phyloP scores from a whole-genome alignment of 1,140 invertebrate species.

The Daktulosphaira vitifoliae region DNA sequence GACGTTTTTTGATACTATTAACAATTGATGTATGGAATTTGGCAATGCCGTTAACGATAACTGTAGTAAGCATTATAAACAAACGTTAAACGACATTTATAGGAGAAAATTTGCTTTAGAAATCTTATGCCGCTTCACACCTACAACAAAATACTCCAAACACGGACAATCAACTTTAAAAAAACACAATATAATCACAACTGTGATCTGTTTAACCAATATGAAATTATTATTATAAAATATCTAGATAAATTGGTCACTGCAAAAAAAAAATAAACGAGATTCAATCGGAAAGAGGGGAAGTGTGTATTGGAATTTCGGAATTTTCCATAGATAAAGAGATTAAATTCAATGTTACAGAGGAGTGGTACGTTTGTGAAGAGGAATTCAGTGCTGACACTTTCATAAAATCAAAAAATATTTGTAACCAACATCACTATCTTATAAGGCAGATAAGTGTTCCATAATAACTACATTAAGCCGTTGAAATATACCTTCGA shows the following conservation, averaged over 20 bases:
- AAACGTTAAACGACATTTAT: slow-evolving; percentile 4
- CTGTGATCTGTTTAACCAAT: background rate
- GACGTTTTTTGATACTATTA: slow-evolving; percentile 4
- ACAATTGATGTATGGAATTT: background rate
- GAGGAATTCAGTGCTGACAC: slow-evolving; percentile 19
- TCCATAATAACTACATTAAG: too few relatives aligned
- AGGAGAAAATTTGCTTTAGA: too few relatives aligned
- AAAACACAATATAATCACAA: background rate
- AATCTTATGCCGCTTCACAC: too few relatives aligned
- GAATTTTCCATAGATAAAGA: slow-evolving; percentile 34
- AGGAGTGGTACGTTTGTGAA: background rate
- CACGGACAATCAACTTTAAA: background rate
- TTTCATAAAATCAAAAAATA: slow-evolving; percentile 20
- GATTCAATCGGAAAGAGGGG: slow-evolving; percentile 13
- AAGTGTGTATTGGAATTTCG: slow-evolving; percentile 31
- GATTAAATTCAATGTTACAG: slow-evolving; percentile 1
- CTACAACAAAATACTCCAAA: too few relatives aligned
- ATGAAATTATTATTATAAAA: too few relatives aligned
- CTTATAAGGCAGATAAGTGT: too few relatives aligned
- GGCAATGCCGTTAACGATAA: slow-evolving; percentile 11
- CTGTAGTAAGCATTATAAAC: slow-evolving; percentile 9
- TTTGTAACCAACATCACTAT: too few relatives aligned
- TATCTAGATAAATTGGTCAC: too few relatives aligned
- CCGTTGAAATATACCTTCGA: too few relatives aligned
- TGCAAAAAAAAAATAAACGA: slow-evolving; percentile 18